Conservation (phyloP, 2,888 invertebrate species). For the Hanleya hanleyi region DNA sequence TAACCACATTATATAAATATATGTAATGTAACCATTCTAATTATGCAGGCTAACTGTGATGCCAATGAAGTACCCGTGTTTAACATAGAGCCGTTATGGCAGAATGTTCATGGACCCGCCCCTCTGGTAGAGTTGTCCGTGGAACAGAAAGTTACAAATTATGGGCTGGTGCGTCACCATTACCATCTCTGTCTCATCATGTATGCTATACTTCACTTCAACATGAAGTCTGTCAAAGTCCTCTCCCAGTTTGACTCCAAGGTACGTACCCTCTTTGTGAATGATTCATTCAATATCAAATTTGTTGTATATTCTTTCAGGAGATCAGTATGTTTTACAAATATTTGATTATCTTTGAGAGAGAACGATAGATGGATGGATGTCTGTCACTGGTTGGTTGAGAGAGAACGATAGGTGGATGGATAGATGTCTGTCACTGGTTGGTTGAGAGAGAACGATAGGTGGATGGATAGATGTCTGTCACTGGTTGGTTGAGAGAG, state of each 20-base stretch:
- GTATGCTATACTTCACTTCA: slow-evolving; percentile 86
- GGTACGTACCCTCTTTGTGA: slow-evolving; percentile 68
- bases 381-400: too few species aligned
- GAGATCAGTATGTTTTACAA: neutral
- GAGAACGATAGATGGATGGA: too few species aligned
- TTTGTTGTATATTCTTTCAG: neutral
- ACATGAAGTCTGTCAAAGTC: slow-evolving; percentile 81
- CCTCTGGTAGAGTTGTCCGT: slow-evolving; percentile 86
- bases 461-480: too few species aligned
- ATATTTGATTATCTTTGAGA: too few species aligned
- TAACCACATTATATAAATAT: too few species aligned
- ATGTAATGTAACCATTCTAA: too few species aligned
- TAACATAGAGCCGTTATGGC: slow-evolving; percentile 72
- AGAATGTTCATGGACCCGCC: slow-evolving; percentile 59
- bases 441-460: too few species aligned
- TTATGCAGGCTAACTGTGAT: slow-evolving; percentile 72
- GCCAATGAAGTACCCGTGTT: slow-evolving; percentile 71
- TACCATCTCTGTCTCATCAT: slow-evolving; percentile 85
- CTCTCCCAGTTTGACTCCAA: slow-evolving; percentile 85
- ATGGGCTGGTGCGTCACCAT: slow-evolving; percentile 85
- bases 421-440: too few species aligned
- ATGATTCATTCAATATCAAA: neutral
- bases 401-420: too few species aligned
- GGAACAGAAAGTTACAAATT: slow-evolving; percentile 83
- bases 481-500: too few species aligned